Evolutionary conservation across 2,797 vertebrate genomes (phyloP), one percentile per base, ranked within the genome.

Genomic region (Hippoglossus hippoglossus): DNA sequence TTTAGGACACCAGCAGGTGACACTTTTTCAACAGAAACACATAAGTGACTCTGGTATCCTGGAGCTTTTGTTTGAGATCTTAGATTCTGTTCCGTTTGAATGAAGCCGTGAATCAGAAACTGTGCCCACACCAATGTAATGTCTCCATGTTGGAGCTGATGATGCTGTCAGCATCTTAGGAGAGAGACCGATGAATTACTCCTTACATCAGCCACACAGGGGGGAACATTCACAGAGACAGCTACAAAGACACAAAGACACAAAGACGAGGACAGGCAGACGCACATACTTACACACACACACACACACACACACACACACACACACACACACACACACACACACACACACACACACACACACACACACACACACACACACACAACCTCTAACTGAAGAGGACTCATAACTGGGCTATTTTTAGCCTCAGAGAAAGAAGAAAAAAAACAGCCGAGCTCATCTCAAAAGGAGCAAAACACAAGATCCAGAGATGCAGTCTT

Each of bases 341-440:
- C 63, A 36, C 49, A 58, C 51, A 71, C 60, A 72, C 65, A 73
- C 67, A 81, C 63, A 62, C 49, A 58, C 51, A 71, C 60, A 72
- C 65, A 73, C 67, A 81, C 63, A 81, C 49, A 58, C 51, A 71
- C 60, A 72, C 65, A 73, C 67, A 58, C 51, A 71, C 60, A 72
- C 65, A 73, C 67, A 81, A 63, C 61, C 68, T 77, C 80, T 54
- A 28, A 46, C 63, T 73, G 75, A 73, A 49, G 50, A 82, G 75
- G 73, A 81, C 75, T 88, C 82, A 86, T 75, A 88, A 81, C 82
- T 22, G 55, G 59, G 72, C 82, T 89, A 83, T 88, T 88, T 91
- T 81, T 88, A 89, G 85, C 75, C 54, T 71, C 34, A 62, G 66
- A 78, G 63, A 63, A 61, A 66, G 31, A 34, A 51, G 53, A 68